Conservation (phyloP, 2,797 vertebrate genomes). For the Nasua narica region DNA sequence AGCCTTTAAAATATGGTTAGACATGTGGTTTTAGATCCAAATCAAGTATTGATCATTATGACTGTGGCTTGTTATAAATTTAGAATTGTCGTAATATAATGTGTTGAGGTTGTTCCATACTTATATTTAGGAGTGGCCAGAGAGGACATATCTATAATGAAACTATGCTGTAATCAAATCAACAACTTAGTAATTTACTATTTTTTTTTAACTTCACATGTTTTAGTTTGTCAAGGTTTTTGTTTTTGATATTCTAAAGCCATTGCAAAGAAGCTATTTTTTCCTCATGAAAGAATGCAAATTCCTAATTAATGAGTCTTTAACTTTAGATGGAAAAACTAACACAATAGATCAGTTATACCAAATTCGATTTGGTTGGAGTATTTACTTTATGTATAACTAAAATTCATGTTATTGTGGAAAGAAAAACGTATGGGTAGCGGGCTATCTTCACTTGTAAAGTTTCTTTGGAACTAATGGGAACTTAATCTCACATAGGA, state of each 20-base stretch:
- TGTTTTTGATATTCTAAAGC: constrained; percentile 9
- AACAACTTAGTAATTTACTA: constrained; percentile 20
- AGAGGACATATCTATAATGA: constrained; percentile 17
- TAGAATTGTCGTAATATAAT: constrained; percentile 35
- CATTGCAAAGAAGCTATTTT: neutral
- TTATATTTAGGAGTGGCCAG: constrained; percentile 16
- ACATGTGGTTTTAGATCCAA: constrained; percentile 33
- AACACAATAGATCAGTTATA: neutral
- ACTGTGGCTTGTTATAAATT: neutral
- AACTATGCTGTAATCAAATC: neutral
- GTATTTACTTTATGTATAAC: neutral
- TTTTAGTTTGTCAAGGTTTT: neutral
- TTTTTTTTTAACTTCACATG: neutral
- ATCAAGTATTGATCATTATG: constrained; percentile 27
- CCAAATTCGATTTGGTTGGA: neutral
- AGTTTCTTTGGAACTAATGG: neutral
- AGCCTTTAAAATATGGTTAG: constrained; percentile 19
- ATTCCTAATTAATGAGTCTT: constrained; percentile 31
- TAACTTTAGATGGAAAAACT: constrained; percentile 16
- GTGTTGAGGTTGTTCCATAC: neutral
- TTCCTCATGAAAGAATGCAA: constrained; percentile 23
- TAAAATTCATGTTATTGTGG: neutral
- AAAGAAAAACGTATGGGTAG: neutral
- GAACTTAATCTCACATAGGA: neutral
- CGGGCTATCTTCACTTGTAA: neutral